phyloP scores from a whole-genome alignment of 2,888 invertebrate genomes.

The Andrena minutula region DNA sequence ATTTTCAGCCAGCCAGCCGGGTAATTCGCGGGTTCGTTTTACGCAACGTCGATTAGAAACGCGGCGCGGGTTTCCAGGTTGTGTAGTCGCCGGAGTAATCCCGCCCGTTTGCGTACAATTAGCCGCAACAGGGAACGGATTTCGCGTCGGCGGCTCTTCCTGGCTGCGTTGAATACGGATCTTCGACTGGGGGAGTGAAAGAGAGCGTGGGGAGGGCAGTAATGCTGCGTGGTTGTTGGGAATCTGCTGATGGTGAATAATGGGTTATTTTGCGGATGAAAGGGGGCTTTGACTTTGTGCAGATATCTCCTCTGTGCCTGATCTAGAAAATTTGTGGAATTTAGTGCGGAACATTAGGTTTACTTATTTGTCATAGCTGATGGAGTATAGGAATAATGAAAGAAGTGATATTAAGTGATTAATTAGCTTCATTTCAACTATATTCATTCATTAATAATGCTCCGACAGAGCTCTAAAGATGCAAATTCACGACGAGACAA shows the following conservation, averaged over 20 bases:
- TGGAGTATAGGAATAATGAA: too few relatives aligned
- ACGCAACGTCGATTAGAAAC: slow-evolving; percentile 30
- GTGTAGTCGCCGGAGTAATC: slow-evolving; percentile 21
- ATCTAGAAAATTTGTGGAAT: not conserved
- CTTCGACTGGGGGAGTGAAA: not conserved
- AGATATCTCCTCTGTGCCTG: not conserved
- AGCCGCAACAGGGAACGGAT: slow-evolving; percentile 17
- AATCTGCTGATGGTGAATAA: not conserved
- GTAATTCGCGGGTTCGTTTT: slow-evolving; percentile 23
- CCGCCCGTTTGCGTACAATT: slow-evolving; percentile 28
- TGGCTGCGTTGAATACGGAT: not conserved
- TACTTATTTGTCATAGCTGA: too few relatives aligned
- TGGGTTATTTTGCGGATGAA: not conserved
- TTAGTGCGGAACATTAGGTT: too few relatives aligned
- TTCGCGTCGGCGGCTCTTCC: not conserved
- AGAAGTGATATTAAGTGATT: too few relatives aligned
- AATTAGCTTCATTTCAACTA: too few relatives aligned
- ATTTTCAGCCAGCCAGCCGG: not conserved
- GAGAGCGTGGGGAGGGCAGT: not conserved
- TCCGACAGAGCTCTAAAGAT: too few relatives aligned
- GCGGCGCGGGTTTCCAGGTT: slow-evolving; percentile 23
- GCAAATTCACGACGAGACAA: not conserved
- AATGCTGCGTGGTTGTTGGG: not conserved
- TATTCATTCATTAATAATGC: too few relatives aligned
- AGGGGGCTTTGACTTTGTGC: not conserved